Evolutionary conservation across 1,140 invertebrate species (phyloP), one percentile per base, ranked within the genome.

Genomic region (Heliconius congener): DNA sequence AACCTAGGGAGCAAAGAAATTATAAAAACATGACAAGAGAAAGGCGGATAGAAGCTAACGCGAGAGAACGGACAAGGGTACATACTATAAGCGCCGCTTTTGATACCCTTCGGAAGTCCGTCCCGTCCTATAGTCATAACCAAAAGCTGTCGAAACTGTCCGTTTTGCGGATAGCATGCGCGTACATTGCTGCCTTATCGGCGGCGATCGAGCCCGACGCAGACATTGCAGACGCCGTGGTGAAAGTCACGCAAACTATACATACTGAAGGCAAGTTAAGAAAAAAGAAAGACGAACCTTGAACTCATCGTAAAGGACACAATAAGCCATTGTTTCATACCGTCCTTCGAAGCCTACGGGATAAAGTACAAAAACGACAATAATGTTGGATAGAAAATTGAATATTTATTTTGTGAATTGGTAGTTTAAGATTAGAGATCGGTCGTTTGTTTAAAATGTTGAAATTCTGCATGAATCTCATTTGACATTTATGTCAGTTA

Each of bases 21-120:
- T 99, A 99, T 91, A 99, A 99, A 89, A 99, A 98, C 88, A 99
- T 99, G 98, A 99, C 98, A 0, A 95, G 98, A 37, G 98, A 99
- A 87, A 95, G 98, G 80, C 94, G 98, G 46, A 98, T 99, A 85
- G 98, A 99, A 92, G 98, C 98, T 1, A 99, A 99, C 87, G 98
- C 98, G 0, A 95, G 98, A 2, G 98, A 99, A 91, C 94, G 98
- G 52, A 98, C 98, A 11, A 95, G 98, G 66, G 98, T 99, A 1
- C 98, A 99, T 91, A 99, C 98, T 0, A 99, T 99, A 81, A 98
- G 98, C 88, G 98, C 98, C 0, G 98, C 98, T 0, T 99, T 99
- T 91, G 98, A 99, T 76, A 98, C 97, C 0, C 94, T 99, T 1
- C 95, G 98, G 52, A 95, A 95, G 55, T 95, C 98, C 1, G 97